These are phyloP conservation scores for Drosophila neonasuta DNA, from an alignment of 2,888 invertebrate species.

Conservation along the genomic window DNA sequence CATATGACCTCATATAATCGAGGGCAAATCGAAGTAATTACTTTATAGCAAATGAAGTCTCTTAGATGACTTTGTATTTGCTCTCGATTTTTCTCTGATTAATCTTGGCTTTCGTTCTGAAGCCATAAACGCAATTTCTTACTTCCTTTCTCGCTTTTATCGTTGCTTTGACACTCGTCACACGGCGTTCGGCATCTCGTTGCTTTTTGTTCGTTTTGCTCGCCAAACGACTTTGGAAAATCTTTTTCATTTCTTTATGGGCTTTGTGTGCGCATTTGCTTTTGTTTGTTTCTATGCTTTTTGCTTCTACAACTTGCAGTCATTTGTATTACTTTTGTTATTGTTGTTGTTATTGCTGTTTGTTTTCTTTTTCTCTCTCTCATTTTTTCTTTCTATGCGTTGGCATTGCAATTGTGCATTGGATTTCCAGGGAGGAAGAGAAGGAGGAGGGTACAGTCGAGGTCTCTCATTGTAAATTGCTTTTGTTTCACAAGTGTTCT, in stretches of 20 bases:
- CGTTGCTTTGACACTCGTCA: conserved; percentile 10
- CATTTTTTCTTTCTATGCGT: conserved; percentile 15
- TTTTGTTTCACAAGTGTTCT: conserved; percentile 42
- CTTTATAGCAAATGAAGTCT: not conserved
- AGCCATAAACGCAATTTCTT: conserved; percentile 28
- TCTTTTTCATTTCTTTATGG: conserved; percentile 57
- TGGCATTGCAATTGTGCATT: conserved; percentile 51
- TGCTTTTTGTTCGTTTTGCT: conserved; percentile 13
- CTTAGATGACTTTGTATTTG: not conserved
- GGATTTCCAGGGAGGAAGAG: conserved; percentile 26
- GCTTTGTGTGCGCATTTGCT: conserved; percentile 16
- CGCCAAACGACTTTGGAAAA: conserved; percentile 68
- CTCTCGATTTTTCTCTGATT: not conserved
- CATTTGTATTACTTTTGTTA: conserved; percentile 63
- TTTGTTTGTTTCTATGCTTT: not conserved
- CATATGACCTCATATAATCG: conserved; percentile 1
- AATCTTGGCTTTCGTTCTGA: conserved; percentile 3
- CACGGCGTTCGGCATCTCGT: conserved; percentile 1
- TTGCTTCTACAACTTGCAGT: conserved; percentile 58
- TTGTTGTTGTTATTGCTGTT: conserved; percentile 22
- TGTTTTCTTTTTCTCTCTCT: not conserved
- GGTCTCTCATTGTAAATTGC: conserved; percentile 53
- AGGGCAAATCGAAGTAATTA: conserved; percentile 12
- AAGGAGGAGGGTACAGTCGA: conserved; percentile 26
- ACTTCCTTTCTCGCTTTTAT: conserved; percentile 2